Conservation (phyloP, 2,797 vertebrate species). For the Melopsittacus undulatus region DNA sequence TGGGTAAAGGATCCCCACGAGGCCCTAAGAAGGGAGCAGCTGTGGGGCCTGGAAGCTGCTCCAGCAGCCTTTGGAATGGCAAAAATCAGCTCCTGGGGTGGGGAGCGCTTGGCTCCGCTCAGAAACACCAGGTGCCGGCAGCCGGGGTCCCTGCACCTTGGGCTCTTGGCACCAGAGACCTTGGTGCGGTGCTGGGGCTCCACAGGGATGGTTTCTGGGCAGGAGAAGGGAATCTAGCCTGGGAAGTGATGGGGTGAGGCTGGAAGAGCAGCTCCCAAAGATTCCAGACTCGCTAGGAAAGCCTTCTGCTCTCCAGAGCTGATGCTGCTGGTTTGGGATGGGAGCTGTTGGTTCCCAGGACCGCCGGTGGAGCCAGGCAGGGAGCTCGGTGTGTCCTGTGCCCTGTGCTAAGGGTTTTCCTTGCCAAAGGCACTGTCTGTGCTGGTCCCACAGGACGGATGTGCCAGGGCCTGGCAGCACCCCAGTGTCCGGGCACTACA, state of each 20-base stretch:
- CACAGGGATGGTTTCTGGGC: accelerated
- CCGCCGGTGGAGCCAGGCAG: accelerated
- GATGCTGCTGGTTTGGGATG: accelerated
- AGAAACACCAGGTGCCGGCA: background rate
- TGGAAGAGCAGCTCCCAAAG: background rate
- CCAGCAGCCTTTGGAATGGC: slow-evolving; percentile 55
- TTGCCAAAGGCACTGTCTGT: background rate
- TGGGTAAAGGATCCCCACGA: background rate
- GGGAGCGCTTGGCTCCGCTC: accelerated
- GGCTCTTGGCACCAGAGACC: background rate
- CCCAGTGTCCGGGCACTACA: slow-evolving; percentile 79
- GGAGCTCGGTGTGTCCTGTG: background rate
- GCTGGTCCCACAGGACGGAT: slow-evolving; percentile 76
- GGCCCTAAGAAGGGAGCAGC: background rate
- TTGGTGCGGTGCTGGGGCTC: background rate
- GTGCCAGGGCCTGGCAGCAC: slow-evolving; percentile 73
- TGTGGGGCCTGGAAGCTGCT: slow-evolving; percentile 18
- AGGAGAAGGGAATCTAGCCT: background rate
- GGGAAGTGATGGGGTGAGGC: accelerated
- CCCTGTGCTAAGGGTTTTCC: accelerated
- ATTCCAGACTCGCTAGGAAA: background rate
- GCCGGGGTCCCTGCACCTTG: accelerated
- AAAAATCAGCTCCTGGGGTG: slow-evolving; percentile 62
- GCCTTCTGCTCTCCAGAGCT: background rate
- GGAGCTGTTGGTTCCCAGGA: background rate